These are phyloP conservation scores for Gopherus flavomarginatus DNA, from an alignment of 2,113 vertebrate species.

Conservation along the genomic window DNA sequence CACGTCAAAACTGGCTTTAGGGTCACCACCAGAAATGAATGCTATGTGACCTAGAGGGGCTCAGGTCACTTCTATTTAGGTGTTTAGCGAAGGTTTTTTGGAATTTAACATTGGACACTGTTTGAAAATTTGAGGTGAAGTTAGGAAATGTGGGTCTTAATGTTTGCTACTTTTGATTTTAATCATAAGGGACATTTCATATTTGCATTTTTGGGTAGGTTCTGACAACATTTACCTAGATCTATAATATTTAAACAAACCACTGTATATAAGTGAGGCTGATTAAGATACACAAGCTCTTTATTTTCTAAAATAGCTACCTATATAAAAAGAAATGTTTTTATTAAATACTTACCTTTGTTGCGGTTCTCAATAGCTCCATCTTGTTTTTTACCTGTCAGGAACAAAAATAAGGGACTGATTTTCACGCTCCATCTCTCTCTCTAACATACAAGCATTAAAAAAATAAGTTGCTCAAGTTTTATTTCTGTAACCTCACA, in stretches of 20 bases:
- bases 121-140: background rate
- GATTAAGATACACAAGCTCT: background rate
- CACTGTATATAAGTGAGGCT: background rate
- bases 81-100: background rate
- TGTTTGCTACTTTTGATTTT: background rate
- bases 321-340: background rate
- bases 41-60: background rate
- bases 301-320: background rate
- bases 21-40: background rate
- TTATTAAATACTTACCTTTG: conserved; percentile 88
- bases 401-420: conserved; percentile 58
- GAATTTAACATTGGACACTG: background rate
- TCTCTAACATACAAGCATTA: background rate
- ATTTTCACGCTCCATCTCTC: conserved; percentile 36
- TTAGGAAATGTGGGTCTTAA: background rate
- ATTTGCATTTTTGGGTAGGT: background rate
- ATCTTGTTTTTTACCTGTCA: conserved; percentile 96
- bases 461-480: background rate
- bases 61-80: background rate
- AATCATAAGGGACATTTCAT: background rate
- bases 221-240: background rate
- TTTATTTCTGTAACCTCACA: background rate
- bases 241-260: background rate
- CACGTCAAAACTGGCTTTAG: background rate
- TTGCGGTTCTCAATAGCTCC: conserved; percentile 95